Evolutionary conservation across 30 jellyfish, hydroid and myxozoan species (phyloP), one percentile per base, ranked within the genome.

Genomic region (Nemopilema nomurai): DNA sequence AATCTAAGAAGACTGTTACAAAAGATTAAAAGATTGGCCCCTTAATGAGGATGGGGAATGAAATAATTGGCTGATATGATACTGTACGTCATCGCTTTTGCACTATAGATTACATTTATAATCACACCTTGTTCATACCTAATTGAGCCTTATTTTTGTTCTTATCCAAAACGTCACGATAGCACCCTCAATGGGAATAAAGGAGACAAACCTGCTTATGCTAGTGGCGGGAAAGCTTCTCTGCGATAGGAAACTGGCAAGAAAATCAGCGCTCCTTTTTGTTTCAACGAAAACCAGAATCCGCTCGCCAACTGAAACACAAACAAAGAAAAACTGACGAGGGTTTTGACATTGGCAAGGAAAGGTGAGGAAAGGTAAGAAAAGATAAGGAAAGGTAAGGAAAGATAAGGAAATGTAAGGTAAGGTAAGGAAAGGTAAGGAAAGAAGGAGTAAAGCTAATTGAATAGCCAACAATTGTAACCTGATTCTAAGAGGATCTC

Each of bases 191-290:
- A 73, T 21, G 28, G 16, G 16, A 26, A 41, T 0, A 0, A 30
- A 23, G 20, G 17, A 7, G 18, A 1, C 79, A 26, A 24, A 94
- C 99, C 99, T 90, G 80, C 88, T 87, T 71, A 94, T 94, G 69
- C 97, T 89, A 0, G 97, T 89, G 6, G 99, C 86, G 49, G 97
- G 99, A 85, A 94, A 89, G 29, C 86, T 93, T 66, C 89, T 84
- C 53, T 94, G 99, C 16, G 97, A 94, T 18, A 94, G 70, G 49
- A 77, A 94, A 73, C 99, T 94, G 31, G 99, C 99, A 18, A 94
- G 83, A 50, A 94, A 94, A 73, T 94, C 99, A 18, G 99, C 97
- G 76, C 87, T 73, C 27, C 97, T 82, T 76, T 94, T 94, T 25
- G 97, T 85, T 67, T 94, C 96, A 16, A 94, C 99, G 80, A 94